Percentiles rank a stretch among this genome's conserved stretches.
phyloP scores from a whole-genome alignment of 2,888 invertebrate genomes.

The Acanthosoma haemorrhoidale region DNA sequence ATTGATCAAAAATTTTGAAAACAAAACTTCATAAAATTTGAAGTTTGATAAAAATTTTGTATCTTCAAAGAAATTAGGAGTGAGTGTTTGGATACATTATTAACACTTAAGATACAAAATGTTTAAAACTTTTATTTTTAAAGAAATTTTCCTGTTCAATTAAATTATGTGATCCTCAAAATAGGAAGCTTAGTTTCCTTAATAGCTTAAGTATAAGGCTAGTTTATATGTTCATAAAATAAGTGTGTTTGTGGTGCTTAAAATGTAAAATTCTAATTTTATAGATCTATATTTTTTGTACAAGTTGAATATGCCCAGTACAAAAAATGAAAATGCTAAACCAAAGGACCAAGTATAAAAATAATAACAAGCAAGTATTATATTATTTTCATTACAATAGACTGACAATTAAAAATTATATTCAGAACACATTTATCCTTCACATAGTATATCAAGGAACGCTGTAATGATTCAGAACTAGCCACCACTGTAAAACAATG shows the following conservation, averaged over 20 bases:
- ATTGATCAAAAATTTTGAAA: background rate
- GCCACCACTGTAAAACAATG: too few species aligned
- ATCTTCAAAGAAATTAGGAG: background rate
- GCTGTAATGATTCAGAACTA: too few species aligned
- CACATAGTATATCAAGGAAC: too few species aligned
- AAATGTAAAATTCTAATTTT: background rate
- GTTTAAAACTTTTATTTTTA: background rate
- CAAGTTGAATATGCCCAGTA: background rate
- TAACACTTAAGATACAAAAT: background rate
- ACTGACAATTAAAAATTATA: too few species aligned
- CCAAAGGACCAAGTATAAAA: constrained; percentile 2
- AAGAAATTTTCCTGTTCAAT: background rate
- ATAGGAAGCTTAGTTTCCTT: background rate
- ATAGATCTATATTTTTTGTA: too few species aligned
- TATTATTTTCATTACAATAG: too few species aligned
- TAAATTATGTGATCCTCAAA: background rate
- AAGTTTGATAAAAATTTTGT: background rate
- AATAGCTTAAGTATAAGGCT: background rate
- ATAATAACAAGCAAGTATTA: too few species aligned
- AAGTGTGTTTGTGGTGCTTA: background rate
- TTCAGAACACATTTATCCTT: too few species aligned
- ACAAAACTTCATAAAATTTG: background rate
- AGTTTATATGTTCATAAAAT: background rate
- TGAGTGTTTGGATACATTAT: background rate
- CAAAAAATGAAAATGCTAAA: constrained; percentile 3